These are phyloP conservation scores for Xanthorhoe spadicearia DNA, from an alignment of 2,888 invertebrate species.

Conservation along the genomic window DNA sequence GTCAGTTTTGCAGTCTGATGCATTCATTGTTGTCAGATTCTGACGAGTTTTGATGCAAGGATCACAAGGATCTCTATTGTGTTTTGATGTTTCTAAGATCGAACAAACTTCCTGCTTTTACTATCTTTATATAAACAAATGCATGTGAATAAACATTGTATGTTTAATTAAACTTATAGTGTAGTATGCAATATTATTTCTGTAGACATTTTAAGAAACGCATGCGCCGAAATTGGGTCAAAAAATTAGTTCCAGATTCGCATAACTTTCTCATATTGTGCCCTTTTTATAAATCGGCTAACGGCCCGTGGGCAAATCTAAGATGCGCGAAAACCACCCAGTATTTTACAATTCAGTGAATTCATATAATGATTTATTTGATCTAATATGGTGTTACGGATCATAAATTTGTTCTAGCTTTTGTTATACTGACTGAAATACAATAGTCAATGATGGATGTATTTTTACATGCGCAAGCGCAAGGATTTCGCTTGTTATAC, in stretches of 20 bases:
- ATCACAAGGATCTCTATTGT: conserved; percentile 19
- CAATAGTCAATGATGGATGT: conserved; percentile 52
- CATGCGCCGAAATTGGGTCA: conserved; percentile 19
- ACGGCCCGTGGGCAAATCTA: conserved; percentile 65
- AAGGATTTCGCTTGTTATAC: conserved; percentile 17
- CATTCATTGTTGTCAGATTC: conserved; percentile 23
- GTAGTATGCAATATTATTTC: neutral
- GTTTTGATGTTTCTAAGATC: conserved; percentile 9
- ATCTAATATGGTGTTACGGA: conserved; percentile 67
- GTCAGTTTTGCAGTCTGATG: conserved; percentile 23
- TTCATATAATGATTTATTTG: conserved; percentile 56
- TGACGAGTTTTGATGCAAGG: conserved; percentile 28
- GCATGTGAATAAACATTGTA: neutral
- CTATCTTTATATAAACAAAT: neutral
- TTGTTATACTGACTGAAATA: conserved; percentile 57
- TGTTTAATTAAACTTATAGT: neutral
- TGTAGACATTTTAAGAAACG: neutral
- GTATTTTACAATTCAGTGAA: neutral
- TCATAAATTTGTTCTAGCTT: conserved; percentile 74
- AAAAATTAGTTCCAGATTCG: conserved; percentile 33
- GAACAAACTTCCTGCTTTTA: conserved; percentile 11
- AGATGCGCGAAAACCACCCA: conserved; percentile 55
- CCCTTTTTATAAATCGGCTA: conserved; percentile 52
- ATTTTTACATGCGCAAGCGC: conserved; percentile 24
- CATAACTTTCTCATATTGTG: conserved; percentile 41